Base-by-base conservation (phyloP, 2,797 vertebrate genomes). In the Spinus olivaceus region DNA sequence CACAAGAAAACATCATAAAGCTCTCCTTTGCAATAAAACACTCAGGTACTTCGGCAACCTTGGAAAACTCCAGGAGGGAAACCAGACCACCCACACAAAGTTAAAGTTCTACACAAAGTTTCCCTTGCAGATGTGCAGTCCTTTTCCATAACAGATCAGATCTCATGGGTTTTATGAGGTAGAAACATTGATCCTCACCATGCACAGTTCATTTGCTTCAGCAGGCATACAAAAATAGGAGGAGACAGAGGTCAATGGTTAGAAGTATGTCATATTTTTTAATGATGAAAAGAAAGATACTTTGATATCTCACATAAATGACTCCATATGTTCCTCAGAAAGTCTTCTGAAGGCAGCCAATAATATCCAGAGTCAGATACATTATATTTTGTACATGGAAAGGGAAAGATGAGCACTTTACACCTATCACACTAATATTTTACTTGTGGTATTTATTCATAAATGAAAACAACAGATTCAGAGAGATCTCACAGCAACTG, bases 11-110 rank as follows among this genome's bases (percentile, higher is more conserved):
- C 51, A 49, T 7, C 30, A 64, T 69, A 94, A 87, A 74, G 21
- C 50, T 76, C 92, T 96, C 66, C 82, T 96, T 87, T 82, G 84
- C 86, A 95, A 89, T 84, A 86, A 92, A 95, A 94, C 66, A 90
- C 54, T 84, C 95, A 60, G 95, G 95, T 95, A 79, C 86, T 91
- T 41, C 76, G 72, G 90, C 85, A 97, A 77, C 28, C 57, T 87
- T 86, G 73, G 59, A 88, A 95, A 92, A 63, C 77, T 86, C 73
- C 57, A 81, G 83, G 54, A 65, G 41, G 28, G 49, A 81, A 94
- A 93, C 60, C 77, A 97, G 97, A 97, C 91, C 96, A 96, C 81
- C 15, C 76, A 92, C 35, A 39, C 0, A 33, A 33, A 33, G 0
- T 28, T 54, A 25, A 54, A 49, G 28, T 33, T 56, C 73, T 39